Base-by-base conservation (phyloP, 2,113 vertebrate genomes). In the Mus pahari region DNA sequence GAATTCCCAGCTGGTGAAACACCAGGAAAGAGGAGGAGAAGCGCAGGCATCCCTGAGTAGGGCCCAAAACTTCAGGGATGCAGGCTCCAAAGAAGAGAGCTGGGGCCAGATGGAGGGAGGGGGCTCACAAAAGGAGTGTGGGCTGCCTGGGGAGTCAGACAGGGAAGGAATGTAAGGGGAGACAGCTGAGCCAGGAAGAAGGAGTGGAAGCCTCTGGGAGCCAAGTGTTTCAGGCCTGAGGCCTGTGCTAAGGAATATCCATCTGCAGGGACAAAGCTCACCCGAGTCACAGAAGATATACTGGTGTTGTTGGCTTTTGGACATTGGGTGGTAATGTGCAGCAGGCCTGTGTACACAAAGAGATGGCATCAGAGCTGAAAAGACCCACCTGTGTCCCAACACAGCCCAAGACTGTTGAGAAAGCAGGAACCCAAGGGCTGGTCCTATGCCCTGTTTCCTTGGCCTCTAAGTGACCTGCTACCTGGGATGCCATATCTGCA, bases 1-100 rank as follows among this genome's bases (percentile, higher is more conserved):
- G 82, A 96, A 96, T 97, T 96, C 94, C 96, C 0, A 0, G 89
- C 89, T 96, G 82, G 66, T 86, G 78, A 94, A 86, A 97, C 50
- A 94, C 62, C 86, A 92, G 86, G 82, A 92, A 96, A 48, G 82
- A 73, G 66, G 70, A 78, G 84, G 62, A 95, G 17, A n/a, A 89
- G 62, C 31, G 81, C 28, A 3, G 58, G 48, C 55, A 87, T 79
- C 93, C 89, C 91, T 77, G 68, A 92, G 66, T 66, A 78, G 86
- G 62, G 86, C 88, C 48, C 53, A 74, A 60, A 58, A 70, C 74
- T 92, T 96, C 64, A 86, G 42, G 33, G 28, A 33, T 64, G 64
- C 92, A 73, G 74, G 71, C 71, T 42, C 50, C 74, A 71, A 77
- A 26, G 17, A 89, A 62, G 11, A 62, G 55, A 93, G 66, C 79